Base-by-base conservation (phyloP, 2,113 vertebrate species). In the Callospermophilus lateralis region DNA sequence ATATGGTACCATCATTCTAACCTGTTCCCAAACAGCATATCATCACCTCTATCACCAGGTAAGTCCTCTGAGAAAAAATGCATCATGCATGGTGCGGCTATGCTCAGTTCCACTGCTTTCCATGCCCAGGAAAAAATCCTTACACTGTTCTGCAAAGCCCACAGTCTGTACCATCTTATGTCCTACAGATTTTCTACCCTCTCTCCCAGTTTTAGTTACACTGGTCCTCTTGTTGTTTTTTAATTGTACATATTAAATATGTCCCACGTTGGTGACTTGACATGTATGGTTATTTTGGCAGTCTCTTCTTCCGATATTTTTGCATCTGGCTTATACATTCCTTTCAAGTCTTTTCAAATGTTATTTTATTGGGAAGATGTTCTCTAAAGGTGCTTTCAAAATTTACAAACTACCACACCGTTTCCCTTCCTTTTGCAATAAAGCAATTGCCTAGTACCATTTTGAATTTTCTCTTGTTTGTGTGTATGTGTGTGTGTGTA, bases 11-110 rank as follows among this genome's bases (percentile, higher is more conserved):
- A 0, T 45, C 26, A 19, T 51, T 26, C 11, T 13, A 6, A 1
- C 2, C 1, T 68, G 42, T 61, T 2, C 11, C 7, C 3, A 8
- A 30, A 16, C 3, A 11, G 2, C 5, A 0, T 8, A 30, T 13
- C 13, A 34, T 28, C 26, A 37, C 55, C 6, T 39, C 5, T 73
- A 45, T 63, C 67, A 68, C 24, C 26, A n/a, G 17, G 51, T 8
- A 42, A 12, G 39, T 53, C 24, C 22, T 42, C 28, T 19, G 37
- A 67, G 37, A 55, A 32, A 17, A 55, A 53, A 72, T n/a, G 20
- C 30, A 58, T 58, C 51, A 53, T 53, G 51, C 67, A 15, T 7
- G 39, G 0, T 28, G 12, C 26, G 42, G 8, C 6, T 87, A 1
- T 45, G 4, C 5, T 32, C 15, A 11, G 26, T 6, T 48, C 8